These are phyloP conservation scores for Gryllus longicercus DNA, from an alignment of 2,888 invertebrate species.

Conservation along the genomic window DNA sequence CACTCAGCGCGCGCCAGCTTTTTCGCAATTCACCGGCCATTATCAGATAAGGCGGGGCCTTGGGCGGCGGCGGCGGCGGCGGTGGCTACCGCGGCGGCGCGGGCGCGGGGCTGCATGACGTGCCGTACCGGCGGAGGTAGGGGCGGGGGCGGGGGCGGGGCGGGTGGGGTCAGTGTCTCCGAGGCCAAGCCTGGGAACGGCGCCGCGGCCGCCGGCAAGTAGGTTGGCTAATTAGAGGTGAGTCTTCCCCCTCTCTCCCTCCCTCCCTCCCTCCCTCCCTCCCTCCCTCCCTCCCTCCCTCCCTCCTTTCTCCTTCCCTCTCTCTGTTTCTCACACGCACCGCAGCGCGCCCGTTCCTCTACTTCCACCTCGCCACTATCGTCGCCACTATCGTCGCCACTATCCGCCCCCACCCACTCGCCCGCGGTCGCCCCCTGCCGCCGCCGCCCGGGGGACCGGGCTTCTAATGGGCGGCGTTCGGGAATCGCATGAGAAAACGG, in stretches of 20 bases:
- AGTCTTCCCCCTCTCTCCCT: not conserved
- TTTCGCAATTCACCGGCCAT: not conserved
- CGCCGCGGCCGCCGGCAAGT: slow-evolving; percentile 1
- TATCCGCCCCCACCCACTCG: not conserved
- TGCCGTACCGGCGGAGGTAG: not conserved
- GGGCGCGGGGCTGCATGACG: not conserved
- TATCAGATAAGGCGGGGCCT: not conserved
- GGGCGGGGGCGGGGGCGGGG: not conserved
- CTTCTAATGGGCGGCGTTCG: not conserved
- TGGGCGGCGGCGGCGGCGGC: not conserved
- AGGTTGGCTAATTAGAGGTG: slow-evolving; percentile 17
- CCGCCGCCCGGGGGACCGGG: not conserved
- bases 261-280: not conserved
- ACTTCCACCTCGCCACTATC: not conserved
- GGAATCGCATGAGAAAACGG: slow-evolving; percentile 17
- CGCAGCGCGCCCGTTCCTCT: not conserved
- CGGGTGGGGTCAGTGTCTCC: not conserved
- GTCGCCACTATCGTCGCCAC: not conserved
- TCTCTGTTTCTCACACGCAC: not conserved
- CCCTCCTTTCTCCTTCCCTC: not conserved
- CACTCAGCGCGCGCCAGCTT: not conserved
- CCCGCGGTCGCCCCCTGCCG: not conserved
- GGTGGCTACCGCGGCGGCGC: not conserved
- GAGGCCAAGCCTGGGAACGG: slow-evolving; percentile 9
- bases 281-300: not conserved